phyloP scores from a whole-genome alignment of 2,113 vertebrate species.

The Forbesichthys agassizii region DNA sequence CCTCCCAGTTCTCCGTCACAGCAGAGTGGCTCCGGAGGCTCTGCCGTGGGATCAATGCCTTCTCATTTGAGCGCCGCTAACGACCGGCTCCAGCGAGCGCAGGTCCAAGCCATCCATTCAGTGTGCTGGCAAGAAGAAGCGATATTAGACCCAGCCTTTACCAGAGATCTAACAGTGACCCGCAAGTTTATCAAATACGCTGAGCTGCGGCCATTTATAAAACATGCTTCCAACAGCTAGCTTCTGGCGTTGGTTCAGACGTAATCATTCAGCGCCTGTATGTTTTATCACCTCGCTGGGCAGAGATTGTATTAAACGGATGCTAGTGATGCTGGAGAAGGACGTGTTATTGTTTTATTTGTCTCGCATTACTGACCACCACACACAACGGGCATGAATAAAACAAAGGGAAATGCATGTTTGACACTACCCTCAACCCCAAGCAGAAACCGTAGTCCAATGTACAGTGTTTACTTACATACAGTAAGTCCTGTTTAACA shows the following conservation, averaged over 20 bases:
- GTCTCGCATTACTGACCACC: conserved; percentile 32
- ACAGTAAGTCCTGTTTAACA: too few species aligned
- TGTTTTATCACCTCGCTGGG: conserved; percentile 75
- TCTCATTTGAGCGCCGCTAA: conserved; percentile 40
- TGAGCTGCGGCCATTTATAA: conserved; percentile 72
- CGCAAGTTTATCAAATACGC: conserved; percentile 74
- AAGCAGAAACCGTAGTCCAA: not conserved
- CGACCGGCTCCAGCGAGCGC: conserved; percentile 13
- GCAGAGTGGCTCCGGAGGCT: not conserved
- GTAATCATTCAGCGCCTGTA: conserved; percentile 77
- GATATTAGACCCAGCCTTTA: conserved; percentile 62
- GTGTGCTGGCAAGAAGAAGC: conserved; percentile 36
- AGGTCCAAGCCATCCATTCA: conserved; percentile 41
- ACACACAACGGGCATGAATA: not conserved
- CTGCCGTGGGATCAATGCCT: conserved; percentile 15
- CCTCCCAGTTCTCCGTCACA: not conserved
- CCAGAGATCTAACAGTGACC: conserved; percentile 72
- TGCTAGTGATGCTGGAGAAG: conserved; percentile 51
- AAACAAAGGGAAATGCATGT: conserved; percentile 3
- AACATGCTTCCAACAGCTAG: conserved; percentile 71
- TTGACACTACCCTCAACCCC: not conserved
- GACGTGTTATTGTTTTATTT: conserved; percentile 10
- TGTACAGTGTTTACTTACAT: not conserved
- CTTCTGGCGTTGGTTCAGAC: conserved; percentile 67
- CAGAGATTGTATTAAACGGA: conserved; percentile 55